Evolutionary conservation across 2,797 vertebrate species (phyloP).

Genomic region (Protosalanx chinensis): DNA sequence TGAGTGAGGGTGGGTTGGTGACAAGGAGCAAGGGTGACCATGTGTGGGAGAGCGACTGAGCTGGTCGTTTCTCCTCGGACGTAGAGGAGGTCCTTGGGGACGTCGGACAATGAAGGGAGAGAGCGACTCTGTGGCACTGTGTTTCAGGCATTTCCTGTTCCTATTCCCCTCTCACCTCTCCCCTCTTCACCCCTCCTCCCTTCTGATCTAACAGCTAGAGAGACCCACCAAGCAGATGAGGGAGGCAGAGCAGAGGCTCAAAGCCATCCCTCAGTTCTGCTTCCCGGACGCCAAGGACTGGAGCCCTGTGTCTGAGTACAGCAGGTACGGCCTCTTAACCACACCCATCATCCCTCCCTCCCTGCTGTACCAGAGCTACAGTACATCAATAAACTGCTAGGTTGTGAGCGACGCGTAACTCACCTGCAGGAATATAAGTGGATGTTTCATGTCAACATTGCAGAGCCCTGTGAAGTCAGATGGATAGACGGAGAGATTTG

Average conservation of each 20-base stretch:
- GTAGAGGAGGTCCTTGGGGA: conserved; percentile 24
- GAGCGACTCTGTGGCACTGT: background rate
- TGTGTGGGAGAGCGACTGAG: conserved; percentile 40
- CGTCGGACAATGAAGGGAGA: conserved; percentile 32
- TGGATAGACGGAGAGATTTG: background rate
- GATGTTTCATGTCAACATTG: background rate
- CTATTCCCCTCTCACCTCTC: conserved; percentile 9
- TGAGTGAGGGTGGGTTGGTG: conserved; percentile 30
- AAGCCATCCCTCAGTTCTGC: conserved; percentile 98
- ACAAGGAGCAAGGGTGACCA: conserved; percentile 24
- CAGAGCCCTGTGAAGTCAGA: background rate
- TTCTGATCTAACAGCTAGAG: conserved; percentile 79
- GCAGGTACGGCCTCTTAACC: conserved; percentile 73
- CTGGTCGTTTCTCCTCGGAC: conserved; percentile 42
- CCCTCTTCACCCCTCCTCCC: background rate
- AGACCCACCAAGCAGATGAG: conserved; percentile 95
- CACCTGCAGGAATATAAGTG: background rate
- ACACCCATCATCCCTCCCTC: background rate
- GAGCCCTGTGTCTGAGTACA: conserved; percentile 90
- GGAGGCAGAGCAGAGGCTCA: conserved; percentile 94
- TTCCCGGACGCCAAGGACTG: conserved; percentile 98
- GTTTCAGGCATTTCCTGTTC: background rate
- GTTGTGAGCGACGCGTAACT: background rate
- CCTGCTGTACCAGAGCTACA: background rate
- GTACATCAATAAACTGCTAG: background rate